Evolutionary conservation across 2,797 vertebrate genomes (phyloP).

Genomic region (Australoheros facetus): DNA sequence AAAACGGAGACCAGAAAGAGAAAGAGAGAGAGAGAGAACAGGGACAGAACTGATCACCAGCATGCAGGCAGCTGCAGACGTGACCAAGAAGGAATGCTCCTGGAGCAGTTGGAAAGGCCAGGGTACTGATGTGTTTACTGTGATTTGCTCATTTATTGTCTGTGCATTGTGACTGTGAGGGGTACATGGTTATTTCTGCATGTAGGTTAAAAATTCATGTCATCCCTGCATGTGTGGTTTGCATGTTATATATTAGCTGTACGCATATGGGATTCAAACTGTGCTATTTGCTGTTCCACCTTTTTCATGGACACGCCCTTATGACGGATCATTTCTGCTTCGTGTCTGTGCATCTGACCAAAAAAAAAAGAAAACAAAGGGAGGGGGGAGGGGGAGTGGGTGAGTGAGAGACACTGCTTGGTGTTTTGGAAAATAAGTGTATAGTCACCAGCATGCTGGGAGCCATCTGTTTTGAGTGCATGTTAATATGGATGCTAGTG

Average conservation of each 20-base stretch:
- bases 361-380: neutral
- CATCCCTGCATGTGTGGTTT: neutral
- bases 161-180: slow-evolving; percentile 46
- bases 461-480: slow-evolving; percentile 54
- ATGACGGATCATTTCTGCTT: slow-evolving; percentile 37
- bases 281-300: slow-evolving; percentile 24
- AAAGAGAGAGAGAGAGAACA: slow-evolving; percentile 56
- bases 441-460: slow-evolving; percentile 21
- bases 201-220: slow-evolving; percentile 37
- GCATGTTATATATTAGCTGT: slow-evolving; percentile 34
- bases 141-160: slow-evolving; percentile 47
- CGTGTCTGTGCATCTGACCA: neutral
- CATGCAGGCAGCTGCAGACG: slow-evolving; percentile 95
- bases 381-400: neutral
- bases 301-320: slow-evolving; percentile 65
- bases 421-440: slow-evolving; percentile 39
- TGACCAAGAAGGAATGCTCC: slow-evolving; percentile 93
- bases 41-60: slow-evolving; percentile 74
- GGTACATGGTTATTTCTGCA: slow-evolving; percentile 28
- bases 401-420: slow-evolving; percentile 18
- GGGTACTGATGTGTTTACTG: slow-evolving; percentile 85
- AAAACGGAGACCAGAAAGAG: slow-evolving; percentile 60
- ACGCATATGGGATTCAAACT: slow-evolving; percentile 14
- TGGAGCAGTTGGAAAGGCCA: slow-evolving; percentile 98
- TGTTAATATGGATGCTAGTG: slow-evolving; percentile 41